Evolutionary conservation across 2,113 vertebrate genomes (phyloP), one percentile per base, ranked within the genome.

Genomic region (Centropus unirufus): DNA sequence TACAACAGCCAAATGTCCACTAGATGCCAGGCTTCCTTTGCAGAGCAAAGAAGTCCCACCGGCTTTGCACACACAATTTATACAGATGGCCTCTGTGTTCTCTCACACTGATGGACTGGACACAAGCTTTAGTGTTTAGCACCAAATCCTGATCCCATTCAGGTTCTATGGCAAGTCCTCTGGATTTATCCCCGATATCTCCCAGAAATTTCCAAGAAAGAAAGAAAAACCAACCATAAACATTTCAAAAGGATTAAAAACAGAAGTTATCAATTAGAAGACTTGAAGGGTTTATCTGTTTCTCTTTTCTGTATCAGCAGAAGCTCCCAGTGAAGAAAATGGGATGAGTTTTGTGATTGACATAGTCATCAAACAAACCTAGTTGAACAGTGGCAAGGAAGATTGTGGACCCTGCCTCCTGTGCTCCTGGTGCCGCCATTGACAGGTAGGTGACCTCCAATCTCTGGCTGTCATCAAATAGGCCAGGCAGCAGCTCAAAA

Each of bases 11-110:
- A 39, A 96, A 59, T 96, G 98, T 95, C 98, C 99, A 98, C 98
- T 98, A 98, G 98, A 98, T 98, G 98, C 96, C 98, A 98, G 97
- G 96, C 97, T 98, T 98, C 96, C 94, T 98, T 98, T 98, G 91
- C 93, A 47, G 87, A 98, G 97, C 36, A 11, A 49, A 94, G 94
- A n/a, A 4, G 42, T 20, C 3, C 8, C 36, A 4, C 17, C 13
- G 4, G 36, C 54, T 86, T 73, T 47, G 57, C 3, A 1, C 29
- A 1, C 29, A 27, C 1, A 30, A 42, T 55, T 49, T 40, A 4
- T 29, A 9, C 42, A 24, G 24, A n/a, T 49, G 79, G 68, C 83
- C 80, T 34, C 84, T 21, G 7, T 5, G 57, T 24, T 64, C 14
- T 1, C 15, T 62, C 72, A 54, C 58, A 8, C 59, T 9, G 5